Percentiles rank a stretch among this genome's conserved stretches.
Conservation (phyloP, 37 sponge, comb jelly and placozoan species). For the Chondrosia reniformis region DNA sequence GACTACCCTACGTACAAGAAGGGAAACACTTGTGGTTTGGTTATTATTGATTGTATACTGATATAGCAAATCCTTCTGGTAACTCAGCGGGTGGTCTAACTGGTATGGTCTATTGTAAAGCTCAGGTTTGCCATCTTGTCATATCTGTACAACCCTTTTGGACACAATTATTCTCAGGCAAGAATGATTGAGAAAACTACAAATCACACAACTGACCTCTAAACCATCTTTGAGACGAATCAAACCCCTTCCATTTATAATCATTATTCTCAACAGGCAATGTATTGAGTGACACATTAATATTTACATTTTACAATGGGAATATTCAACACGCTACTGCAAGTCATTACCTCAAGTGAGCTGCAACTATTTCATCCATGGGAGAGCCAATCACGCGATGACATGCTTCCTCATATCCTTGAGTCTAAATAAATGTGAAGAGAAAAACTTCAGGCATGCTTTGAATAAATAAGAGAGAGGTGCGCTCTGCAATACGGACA, state of each 20-base stretch:
- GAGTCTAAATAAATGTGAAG: neutral
- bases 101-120: no score
- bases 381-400: slow-evolving; percentile 55
- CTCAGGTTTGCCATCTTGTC: no score
- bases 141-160: no score
- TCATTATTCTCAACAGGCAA: no score
- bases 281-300: slow-evolving; percentile 13
- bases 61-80: no score
- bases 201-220: no score
- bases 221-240: no score
- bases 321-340: neutral
- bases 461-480: neutral
- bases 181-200: no score
- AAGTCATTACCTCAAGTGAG: slow-evolving; percentile 55
- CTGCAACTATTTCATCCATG: slow-evolving; percentile 75
- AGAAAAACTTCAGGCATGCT: no score
- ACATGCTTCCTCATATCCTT: slow-evolving; percentile 52
- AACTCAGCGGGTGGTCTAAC: no score
- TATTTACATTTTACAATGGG: neutral
- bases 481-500: neutral
- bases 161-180: no score
- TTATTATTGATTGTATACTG: neutral
- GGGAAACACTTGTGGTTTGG: neutral
- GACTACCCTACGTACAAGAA: slow-evolving; percentile 26
- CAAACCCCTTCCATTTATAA: no score